phyloP scores from a whole-genome alignment of 2,888 invertebrate genomes.

The Ormyrus pomaceus region DNA sequence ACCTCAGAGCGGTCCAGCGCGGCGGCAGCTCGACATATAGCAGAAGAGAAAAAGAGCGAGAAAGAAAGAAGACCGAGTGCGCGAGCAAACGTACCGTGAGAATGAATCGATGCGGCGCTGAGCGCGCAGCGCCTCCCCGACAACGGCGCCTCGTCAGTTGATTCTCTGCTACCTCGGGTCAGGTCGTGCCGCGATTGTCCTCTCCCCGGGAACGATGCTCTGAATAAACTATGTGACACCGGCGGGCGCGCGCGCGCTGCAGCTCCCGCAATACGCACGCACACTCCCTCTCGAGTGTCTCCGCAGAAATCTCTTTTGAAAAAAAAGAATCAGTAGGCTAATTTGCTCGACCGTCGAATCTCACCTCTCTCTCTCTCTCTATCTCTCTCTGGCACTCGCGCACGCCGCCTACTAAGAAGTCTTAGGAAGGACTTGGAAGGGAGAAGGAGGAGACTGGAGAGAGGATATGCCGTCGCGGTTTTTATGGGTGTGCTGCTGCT shows the following conservation, averaged over 20 bases:
- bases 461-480: background rate
- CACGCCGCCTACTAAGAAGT: background rate
- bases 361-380: too few species aligned
- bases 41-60: background rate
- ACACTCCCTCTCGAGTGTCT: background rate
- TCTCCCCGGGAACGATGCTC: slow-evolving; percentile 18
- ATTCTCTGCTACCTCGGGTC: too few species aligned
- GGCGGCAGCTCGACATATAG: too few species aligned
- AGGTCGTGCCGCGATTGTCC: background rate
- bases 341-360: too few species aligned
- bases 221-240: slow-evolving; percentile 44
- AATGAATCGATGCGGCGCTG: slow-evolving; percentile 52
- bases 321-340: background rate
- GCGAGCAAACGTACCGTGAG: too few species aligned
- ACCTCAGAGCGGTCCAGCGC: too few species aligned
- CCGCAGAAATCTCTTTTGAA: background rate
- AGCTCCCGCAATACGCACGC: background rate
- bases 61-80: slow-evolving; percentile 13
- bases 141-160: too few species aligned
- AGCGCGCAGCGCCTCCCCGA: slow-evolving; percentile 2
- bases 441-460: background rate
- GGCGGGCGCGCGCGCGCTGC: background rate
- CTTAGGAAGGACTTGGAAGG: background rate
- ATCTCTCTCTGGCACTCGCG: background rate
- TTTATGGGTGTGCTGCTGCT: slow-evolving; percentile 9